A percentile compares a stretch with the other conserved stretches of the same genome.
These are phyloP conservation scores for Drosophila histrio DNA, from an alignment of 2,888 invertebrate species.

Conservation along the genomic window DNA sequence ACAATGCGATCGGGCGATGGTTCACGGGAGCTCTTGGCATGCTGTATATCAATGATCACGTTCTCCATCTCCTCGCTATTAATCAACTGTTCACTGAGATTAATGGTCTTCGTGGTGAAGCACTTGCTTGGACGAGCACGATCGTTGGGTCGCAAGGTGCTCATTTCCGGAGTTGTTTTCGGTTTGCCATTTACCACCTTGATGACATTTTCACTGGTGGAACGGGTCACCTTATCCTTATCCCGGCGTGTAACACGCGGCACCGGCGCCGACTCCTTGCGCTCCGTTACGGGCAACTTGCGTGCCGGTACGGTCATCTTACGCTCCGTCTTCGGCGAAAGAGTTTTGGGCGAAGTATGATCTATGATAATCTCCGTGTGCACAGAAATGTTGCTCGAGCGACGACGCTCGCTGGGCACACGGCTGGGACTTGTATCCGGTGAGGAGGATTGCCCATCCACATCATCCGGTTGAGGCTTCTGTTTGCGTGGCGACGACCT, in stretches of 20 bases:
- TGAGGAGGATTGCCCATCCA: conserved; percentile 71
- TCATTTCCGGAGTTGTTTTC: conserved; percentile 64
- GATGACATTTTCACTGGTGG: conserved; percentile 86
- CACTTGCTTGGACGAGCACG: conserved; percentile 83
- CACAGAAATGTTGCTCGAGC: conserved; percentile 82
- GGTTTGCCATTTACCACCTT: conserved; percentile 83
- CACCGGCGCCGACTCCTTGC: conserved; percentile 84
- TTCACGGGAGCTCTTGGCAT: conserved; percentile 90
- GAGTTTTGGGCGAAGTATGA: conserved; percentile 71
- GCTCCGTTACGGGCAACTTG: conserved; percentile 82
- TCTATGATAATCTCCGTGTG: conserved; percentile 81
- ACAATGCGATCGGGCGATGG: conserved; percentile 90
- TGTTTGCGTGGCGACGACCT: conserved; percentile 75
- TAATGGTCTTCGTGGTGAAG: conserved; percentile 86
- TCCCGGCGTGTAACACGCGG: conserved; percentile 84
- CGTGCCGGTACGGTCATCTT: conserved; percentile 39
- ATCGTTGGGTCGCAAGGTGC: conserved; percentile 52
- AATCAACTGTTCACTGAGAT: conserved; percentile 85
- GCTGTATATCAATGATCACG: conserved; percentile 88
- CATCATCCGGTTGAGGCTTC: conserved; percentile 61
- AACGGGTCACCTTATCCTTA: conserved; percentile 86
- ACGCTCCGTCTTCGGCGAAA: conserved; percentile 52
- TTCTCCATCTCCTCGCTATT: conserved; percentile 86
- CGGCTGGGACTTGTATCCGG: conserved; percentile 77
- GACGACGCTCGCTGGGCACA: conserved; percentile 70